These are phyloP conservation scores for Argyrosomus regius DNA, from an alignment of 2,797 vertebrate genomes.

Conservation along the genomic window DNA sequence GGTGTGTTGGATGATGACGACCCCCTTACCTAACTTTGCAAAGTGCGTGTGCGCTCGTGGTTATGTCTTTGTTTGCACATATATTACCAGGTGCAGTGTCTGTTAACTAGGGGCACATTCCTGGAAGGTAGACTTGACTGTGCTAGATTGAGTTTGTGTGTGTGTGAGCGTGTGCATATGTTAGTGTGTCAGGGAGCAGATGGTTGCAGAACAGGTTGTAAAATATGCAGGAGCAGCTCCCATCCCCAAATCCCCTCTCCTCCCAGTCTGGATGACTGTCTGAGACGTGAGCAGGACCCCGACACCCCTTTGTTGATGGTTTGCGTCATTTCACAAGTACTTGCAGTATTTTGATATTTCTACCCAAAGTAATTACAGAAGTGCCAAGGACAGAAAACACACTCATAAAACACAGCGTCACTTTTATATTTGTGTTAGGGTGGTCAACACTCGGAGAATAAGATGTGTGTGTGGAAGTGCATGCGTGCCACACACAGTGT, in stretches of 20 bases:
- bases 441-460: constrained; percentile 11
- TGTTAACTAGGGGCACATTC: constrained; percentile 22
- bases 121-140: constrained; percentile 15
- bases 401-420: not conserved
- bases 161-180: constrained; percentile 19
- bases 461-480: not conserved
- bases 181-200: constrained; percentile 60
- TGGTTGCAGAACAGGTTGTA: constrained; percentile 66
- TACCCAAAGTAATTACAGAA: constrained; percentile 32
- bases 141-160: constrained; percentile 23
- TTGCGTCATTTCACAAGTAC: not conserved
- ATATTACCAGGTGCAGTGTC: not conserved
- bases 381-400: constrained; percentile 7
- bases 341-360: constrained; percentile 39
- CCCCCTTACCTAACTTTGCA: not conserved
- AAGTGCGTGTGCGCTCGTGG: constrained; percentile 1
- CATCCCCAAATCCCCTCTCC: constrained; percentile 34
- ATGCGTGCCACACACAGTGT: not conserved
- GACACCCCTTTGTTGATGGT: constrained; percentile 24
- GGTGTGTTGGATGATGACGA: constrained; percentile 8
- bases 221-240: constrained; percentile 74
- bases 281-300: constrained; percentile 34
- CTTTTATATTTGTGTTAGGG: constrained; percentile 12
- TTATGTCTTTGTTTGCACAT: constrained; percentile 21
- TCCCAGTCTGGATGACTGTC: constrained; percentile 53